Evolutionary conservation across 2,797 vertebrate species (phyloP), one percentile per base, ranked within the genome.

Genomic region (Takifugu ocellatus): DNA sequence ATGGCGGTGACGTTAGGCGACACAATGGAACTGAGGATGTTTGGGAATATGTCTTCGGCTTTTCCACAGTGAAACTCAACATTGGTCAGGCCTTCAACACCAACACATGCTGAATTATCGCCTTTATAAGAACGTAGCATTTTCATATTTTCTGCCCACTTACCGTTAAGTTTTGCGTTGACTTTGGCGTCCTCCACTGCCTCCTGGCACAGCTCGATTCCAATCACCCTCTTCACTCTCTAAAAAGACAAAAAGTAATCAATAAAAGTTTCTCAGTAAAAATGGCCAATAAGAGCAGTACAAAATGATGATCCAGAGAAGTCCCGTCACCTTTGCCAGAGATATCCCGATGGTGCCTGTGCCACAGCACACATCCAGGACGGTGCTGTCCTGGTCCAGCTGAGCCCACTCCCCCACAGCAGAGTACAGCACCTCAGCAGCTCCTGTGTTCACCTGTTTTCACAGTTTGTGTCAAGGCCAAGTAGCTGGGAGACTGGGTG

Each of bases 271-370:
- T 17, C 16, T 45, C 15, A 46, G 3, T 17, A 2, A 46, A 21
- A 21, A 46, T 7, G 2, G 36, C 36, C 36, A n/a, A 7, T 15
- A n/a, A 43, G 11, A 43, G n/a, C 16, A 17, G 33, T 36, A 39
- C 12, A 39, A 39, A 14, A 21, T 42, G 4, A 9, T 0, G 6
- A 68, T 33, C 7, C 31, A 33, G 31, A 33, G 31, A 33, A 9
- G 8, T 33, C 7, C 6, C 6, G 31, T 33, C 51, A 96, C 97
- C 92, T 92, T 94, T 5, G 97, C 97, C 72, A 99, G 81, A 25
- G 95, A 96, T 75, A 99, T 92, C 51, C 97, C 95, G 1, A 99
- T 99, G 65, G 97, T 96, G 65, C 97, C 97, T 0, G 96, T 99
- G 36, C 97, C 96, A 6, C 97, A 99, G 77, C 97, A 99, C 16